Evolutionary conservation across 1,140 invertebrate species (phyloP), one percentile per base, ranked within the genome.

Genomic region (Cryptotermes secundus): DNA sequence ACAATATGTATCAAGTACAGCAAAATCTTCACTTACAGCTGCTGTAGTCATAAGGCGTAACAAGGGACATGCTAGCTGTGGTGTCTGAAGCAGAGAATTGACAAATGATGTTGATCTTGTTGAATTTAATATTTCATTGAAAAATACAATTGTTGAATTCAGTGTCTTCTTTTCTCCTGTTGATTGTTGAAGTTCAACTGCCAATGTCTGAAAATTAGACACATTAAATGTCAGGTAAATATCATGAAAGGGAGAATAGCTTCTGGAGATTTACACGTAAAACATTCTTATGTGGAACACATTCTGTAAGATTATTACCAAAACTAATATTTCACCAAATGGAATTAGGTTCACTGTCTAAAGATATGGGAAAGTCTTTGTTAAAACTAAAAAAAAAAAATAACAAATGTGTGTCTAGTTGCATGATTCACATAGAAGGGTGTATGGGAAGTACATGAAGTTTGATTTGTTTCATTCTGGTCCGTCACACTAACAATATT

Each of bases 11-110:
- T 49, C 16, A 82, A 31, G 34, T 82, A 34, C 36, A 10, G 34
- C 6, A 42, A 7, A 38, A 35, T 45, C 22, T 45, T 31, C 59
- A 53, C 87, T 89, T 53, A 90, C 90, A n/a, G 90, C 80, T 10
- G 90, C 89, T 12, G 89, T 42, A 1, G 90, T 83, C 35, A 91
- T 90, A 24, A 90, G 84, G 3, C 90, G 86, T 88, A 91, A 89
- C 0, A 91, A 82, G 0, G 89, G 90, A 65, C 90, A 91, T 3
- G 89, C 90, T 84, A 87, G 90, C 26, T 91, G 90, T 0, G 90
- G 88, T 87, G 31, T 35, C 9, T n/a, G 79, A 59, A 83, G 38
- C 53, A 83, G 53, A 36, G 53, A 38, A 26, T 4, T 59, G 34
- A 83, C 59, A 12, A 65, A 83, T 31, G 0, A 24, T 26, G 31